phyloP scores from a whole-genome alignment of 2,888 invertebrate species.

The Oxytorus armatus region DNA sequence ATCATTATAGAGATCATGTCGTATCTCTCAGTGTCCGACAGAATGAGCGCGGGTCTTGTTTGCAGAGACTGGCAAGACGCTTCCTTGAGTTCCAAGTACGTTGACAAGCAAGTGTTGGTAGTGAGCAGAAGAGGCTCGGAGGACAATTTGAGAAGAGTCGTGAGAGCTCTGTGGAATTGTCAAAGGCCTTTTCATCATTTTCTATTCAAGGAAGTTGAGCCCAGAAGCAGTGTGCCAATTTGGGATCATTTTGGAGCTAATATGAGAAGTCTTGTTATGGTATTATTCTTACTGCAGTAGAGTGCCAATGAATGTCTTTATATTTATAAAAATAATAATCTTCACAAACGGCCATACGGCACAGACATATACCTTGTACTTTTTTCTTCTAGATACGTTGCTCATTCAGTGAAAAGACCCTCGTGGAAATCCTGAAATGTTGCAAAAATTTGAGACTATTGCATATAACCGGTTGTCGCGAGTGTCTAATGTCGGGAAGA shows the following conservation, averaged over 20 bases:
- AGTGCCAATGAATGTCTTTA: not conserved
- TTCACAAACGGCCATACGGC: too few relatives aligned
- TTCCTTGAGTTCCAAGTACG: conserved; percentile 87
- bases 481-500: conserved; percentile 90
- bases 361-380: too few relatives aligned
- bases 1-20: conserved; percentile 88
- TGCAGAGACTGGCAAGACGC: conserved; percentile 89
- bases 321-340: not conserved
- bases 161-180: conserved; percentile 84
- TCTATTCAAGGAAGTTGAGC: conserved; percentile 86
- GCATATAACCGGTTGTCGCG: conserved; percentile 88
- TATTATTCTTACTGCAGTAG: conserved; percentile 70
- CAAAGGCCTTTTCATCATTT: conserved; percentile 85
- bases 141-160: conserved; percentile 83
- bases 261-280: conserved; percentile 86
- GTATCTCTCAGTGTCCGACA: conserved; percentile 88
- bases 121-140: conserved; percentile 85
- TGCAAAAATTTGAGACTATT: conserved; percentile 87
- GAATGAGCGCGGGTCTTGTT: conserved; percentile 88
- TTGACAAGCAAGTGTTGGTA: conserved; percentile 86
- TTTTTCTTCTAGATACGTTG: conserved; percentile 82
- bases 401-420: conserved; percentile 88
- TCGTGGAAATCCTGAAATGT: conserved; percentile 86
- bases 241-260: conserved; percentile 87
- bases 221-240: conserved; percentile 85